Evolutionary conservation across 2,888 invertebrate genomes (phyloP), one percentile per base, ranked within the genome.

Genomic region (Pedicia rivosa): DNA sequence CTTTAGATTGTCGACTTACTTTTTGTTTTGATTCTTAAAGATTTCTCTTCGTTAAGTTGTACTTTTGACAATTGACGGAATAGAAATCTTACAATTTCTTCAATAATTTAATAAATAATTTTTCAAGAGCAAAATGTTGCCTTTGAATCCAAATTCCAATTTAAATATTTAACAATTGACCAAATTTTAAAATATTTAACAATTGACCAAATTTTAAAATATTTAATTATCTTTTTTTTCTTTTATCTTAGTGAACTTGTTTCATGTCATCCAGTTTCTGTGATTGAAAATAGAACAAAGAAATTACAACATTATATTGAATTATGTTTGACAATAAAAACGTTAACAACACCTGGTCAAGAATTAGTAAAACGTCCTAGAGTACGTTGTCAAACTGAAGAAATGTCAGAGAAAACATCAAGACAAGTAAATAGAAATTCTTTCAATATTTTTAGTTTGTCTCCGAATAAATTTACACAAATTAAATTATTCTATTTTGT

Each of bases 311-410:
- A 53, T 42, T 59, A 57, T 35, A 59, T 62, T 32, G 61, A 59
- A 46, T 65, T 47, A 57, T 59, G 42, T 55, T 56, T 17, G 54
- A 56, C 2, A 53, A 53, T 17, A 53, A 58, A 46, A 55, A 56
- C n/a, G 51, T 55, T 4, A 54, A 59, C 47, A 53, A 56, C 37
- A 13, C 35, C 42, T 4, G 40, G 40, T 10, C 41, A 40, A 5
- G 44, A 43, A 29, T 38, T 38, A 14, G 59, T 72, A 24, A 73
- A 75, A 47, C 64, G 74, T 46, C 82, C 82, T 1, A 67, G 75
- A 48, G 76, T 84, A 16, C 65, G 79, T 29, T 83, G 82, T 50
- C 76, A 79, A 47, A 72, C 68, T 34, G 71, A 72, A 42, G 69
- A 71, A 39, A 67, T 78, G 35, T 78, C 82, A 4, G 56, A 59